A percentile compares a stretch with the other conserved stretches of the same genome.
These are phyloP conservation scores for Epistrophe eligans DNA, from an alignment of 2,888 invertebrate species.

Conservation along the genomic window DNA sequence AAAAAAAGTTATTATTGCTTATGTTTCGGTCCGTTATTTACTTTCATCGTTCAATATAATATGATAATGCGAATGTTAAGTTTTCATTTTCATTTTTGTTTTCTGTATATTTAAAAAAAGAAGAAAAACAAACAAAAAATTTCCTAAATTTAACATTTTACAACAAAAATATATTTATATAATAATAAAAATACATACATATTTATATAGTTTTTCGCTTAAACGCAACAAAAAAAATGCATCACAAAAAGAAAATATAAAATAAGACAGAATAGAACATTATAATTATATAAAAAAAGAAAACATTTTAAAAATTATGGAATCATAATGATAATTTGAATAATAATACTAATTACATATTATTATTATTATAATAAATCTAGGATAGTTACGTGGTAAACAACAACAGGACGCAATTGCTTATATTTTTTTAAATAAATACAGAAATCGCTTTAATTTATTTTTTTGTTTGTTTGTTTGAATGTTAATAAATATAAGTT, in stretches of 20 bases:
- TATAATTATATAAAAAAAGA: not conserved
- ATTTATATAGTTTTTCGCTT: slow-evolving; percentile 37
- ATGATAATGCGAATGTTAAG: slow-evolving; percentile 58
- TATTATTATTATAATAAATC: slow-evolving; percentile 54
- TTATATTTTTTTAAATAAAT: slow-evolving; percentile 61
- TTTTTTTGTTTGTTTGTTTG: not conserved
- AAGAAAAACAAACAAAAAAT: slow-evolving; percentile 52
- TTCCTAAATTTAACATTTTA: slow-evolving; percentile 54
- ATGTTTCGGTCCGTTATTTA: slow-evolving; percentile 61
- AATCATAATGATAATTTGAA: slow-evolving; percentile 56
- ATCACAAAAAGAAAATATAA: slow-evolving; percentile 52
- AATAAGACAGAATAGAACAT: slow-evolving; percentile 9
- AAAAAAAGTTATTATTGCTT: slow-evolving; percentile 69
- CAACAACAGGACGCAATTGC: slow-evolving; percentile 76
- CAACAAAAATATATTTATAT: slow-evolving; percentile 64
- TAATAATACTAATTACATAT: slow-evolving; percentile 3
- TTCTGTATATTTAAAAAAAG: not conserved
- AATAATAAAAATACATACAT: slow-evolving; percentile 26
- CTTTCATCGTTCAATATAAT: slow-evolving; percentile 36
- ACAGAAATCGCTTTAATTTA: slow-evolving; percentile 52
- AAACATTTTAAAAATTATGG: slow-evolving; percentile 48
- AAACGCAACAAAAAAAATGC: slow-evolving; percentile 62
- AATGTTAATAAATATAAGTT: slow-evolving; percentile 54
- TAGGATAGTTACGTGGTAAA: slow-evolving; percentile 70
- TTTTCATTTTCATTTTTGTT: slow-evolving; percentile 18